Conservation (phyloP, 2,888 invertebrate genomes). For the Ichneumoninae sp. region DNA sequence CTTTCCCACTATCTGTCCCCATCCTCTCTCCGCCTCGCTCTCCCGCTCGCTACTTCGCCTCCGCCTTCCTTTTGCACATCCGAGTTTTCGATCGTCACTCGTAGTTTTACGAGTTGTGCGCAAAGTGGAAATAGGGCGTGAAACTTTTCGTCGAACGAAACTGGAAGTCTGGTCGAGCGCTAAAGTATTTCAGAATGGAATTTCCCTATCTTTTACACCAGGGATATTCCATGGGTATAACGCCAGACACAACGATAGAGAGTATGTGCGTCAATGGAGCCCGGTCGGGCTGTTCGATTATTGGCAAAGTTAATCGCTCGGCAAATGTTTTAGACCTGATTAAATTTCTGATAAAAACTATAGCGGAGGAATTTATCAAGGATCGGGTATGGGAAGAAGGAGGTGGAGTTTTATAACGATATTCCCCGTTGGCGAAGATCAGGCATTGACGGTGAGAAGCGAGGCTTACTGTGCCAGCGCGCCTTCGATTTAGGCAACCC, state of each 20-base stretch:
- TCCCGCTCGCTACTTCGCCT: background rate
- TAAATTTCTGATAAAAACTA: conserved; percentile 57
- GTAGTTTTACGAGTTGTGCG: conserved; percentile 50
- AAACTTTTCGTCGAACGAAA: conserved; percentile 63
- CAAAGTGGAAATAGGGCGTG: conserved; percentile 45
- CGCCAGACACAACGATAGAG: conserved; percentile 7
- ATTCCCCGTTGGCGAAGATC: conserved; percentile 53
- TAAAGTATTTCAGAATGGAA: conserved; percentile 59
- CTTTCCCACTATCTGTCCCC: conserved; percentile 41
- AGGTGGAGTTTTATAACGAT: conserved; percentile 55
- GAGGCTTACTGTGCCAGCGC: conserved; percentile 42
- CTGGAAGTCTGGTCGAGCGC: conserved; percentile 45
- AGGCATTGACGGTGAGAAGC: conserved; percentile 37
- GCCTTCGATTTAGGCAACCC: conserved; percentile 63
- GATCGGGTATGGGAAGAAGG: background rate
- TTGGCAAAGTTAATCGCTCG: conserved; percentile 59
- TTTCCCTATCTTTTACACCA: conserved; percentile 26
- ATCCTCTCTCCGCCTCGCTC: background rate
- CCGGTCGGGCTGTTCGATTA: conserved; percentile 50
- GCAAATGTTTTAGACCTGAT: conserved; percentile 51
- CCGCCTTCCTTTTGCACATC: conserved; percentile 36
- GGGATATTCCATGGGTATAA: background rate
- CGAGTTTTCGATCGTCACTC: conserved; percentile 68
- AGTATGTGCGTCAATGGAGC: conserved; percentile 18
- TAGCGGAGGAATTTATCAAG: conserved; percentile 22